These are phyloP conservation scores for Ptyas mucosa DNA, from an alignment of 2,113 vertebrate genomes.

Conservation along the genomic window DNA sequence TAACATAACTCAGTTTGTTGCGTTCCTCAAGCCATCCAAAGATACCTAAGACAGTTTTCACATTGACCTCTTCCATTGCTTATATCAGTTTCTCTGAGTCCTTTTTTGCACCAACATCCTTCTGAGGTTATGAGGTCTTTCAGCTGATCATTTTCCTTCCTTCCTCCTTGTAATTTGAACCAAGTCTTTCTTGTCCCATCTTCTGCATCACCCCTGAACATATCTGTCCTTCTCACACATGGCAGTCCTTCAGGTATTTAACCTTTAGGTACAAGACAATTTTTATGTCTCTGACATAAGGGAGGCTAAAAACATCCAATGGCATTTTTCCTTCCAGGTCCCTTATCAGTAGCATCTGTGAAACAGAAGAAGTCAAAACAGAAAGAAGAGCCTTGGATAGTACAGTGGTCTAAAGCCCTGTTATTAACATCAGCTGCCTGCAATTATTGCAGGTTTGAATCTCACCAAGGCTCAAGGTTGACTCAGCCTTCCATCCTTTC, in stretches of 20 bases:
- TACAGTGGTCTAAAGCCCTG: no score
- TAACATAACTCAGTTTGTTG: not conserved
- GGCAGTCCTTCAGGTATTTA: not conserved
- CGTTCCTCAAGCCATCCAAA: not conserved
- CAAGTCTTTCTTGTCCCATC: not conserved
- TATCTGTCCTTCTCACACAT: not conserved
- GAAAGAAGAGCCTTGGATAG: no score
- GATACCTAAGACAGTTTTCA: not conserved
- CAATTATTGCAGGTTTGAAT: no score
- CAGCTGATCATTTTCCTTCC: not conserved
- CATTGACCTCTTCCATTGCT: not conserved
- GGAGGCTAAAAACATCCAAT: not conserved
- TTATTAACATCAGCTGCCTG: no score
- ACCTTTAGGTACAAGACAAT: not conserved
- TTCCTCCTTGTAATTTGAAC: not conserved
- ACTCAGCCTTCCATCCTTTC: no score
- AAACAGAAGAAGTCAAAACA: not conserved
- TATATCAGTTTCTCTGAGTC: not conserved
- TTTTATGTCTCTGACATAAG: not conserved
- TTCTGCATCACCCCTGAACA: not conserved
- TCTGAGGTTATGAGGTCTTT: not conserved
- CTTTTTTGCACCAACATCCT: not conserved
- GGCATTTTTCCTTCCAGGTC: not conserved
- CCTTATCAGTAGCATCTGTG: not conserved
- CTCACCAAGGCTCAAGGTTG: no score